Base-by-base conservation (phyloP, 2,797 vertebrate genomes). In the Delichon dasypus region DNA sequence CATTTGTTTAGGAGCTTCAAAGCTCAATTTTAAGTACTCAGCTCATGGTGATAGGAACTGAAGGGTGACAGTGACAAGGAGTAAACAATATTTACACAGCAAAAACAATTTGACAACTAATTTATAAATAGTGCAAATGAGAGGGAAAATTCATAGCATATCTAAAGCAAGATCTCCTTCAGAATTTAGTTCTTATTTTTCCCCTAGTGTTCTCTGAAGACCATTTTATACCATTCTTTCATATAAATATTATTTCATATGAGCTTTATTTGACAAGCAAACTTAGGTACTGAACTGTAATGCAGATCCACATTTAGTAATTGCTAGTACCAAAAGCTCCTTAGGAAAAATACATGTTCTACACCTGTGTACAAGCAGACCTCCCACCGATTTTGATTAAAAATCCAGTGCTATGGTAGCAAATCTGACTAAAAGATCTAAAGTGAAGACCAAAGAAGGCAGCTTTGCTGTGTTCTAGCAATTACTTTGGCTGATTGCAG, bases 11-110 rank as follows among this genome's bases (percentile, higher is more conserved):
- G 83, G 88, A 95, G 61, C 93, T 95, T 96, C 94, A 96, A 97
- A 95, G 78, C 85, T 95, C 3, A 1, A 44, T 94, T 95, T 95
- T 89, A 94, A 95, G 42, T 64, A 48, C 89, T 96, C 68, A 70
- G 20, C 34, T 83, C 90, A 34, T 25, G 21, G 73, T 93, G 77
- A 89, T 79, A 92, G 58, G 89, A 78, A 83, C 65, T 85, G 78
- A 95, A 97, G 93, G 71, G 48, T 95, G 83, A 89, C 61, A 94
- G 64, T 93, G 92, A 96, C 81, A 91, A 78, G 70, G 75, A 96
- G 83, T 94, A 96, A 97, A 94, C 86, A 96, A 65, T 29, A 96
- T 97, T 95, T 97, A 47, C 97, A 88, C 94, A 96, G 65, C 67
- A 93, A 96, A 96, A 91, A 44, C 34, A 94, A 72, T 95, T 88